Base-by-base conservation (phyloP, 2,113 vertebrate species). In the Hiodon alosoides region DNA sequence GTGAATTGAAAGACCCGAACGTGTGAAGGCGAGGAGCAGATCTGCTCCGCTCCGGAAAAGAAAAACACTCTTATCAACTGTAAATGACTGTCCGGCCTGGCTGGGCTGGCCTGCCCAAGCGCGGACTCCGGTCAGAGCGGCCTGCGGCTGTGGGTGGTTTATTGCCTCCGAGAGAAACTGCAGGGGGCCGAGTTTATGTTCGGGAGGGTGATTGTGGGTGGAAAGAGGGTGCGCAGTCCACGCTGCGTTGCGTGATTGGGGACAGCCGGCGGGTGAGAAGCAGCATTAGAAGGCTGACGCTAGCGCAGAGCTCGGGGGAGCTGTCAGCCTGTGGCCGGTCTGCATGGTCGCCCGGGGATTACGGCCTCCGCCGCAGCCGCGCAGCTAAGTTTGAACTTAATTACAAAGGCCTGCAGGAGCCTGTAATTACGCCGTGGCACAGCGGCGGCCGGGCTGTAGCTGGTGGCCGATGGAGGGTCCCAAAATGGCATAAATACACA, bases 361-460 rank as follows among this genome's bases (percentile, higher is more conserved):
- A 76, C 16, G 77, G 78, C 77, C 76, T 83, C 71, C 58, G 55
- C 46, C 73, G 67, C 76, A 54, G 71, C 79, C 79, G 74, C 31
- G 65, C 79, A 77, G 80, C 83, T 85, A 85, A 81, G 83, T 83
- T 83, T 83, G 84, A 83, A 80, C 77, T 80, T 83, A 85, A 85
- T 83, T 85, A 82, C 73, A 82, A 69, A 72, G 76, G 78, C 59
- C 31, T 31, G 31, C 31, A 52, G 66, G 59, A 73, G 74, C 71
- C 77, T 81, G 79, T 83, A 81, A 85, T 85, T 82, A 82, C 68
- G 72, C 72, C 50, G 47, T 51, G 64, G 51, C 54, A 31, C 62
- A 78, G 78, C 77, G 54, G 62, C 66, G 14, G 71, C 74, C 74
- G 58, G 74, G 73, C 79, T 4, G 71, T 74, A 82, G 78, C 78